Evolutionary conservation across 2,113 vertebrate species (phyloP), one percentile per base, ranked within the genome.

Genomic region (Arothron firmamentum): DNA sequence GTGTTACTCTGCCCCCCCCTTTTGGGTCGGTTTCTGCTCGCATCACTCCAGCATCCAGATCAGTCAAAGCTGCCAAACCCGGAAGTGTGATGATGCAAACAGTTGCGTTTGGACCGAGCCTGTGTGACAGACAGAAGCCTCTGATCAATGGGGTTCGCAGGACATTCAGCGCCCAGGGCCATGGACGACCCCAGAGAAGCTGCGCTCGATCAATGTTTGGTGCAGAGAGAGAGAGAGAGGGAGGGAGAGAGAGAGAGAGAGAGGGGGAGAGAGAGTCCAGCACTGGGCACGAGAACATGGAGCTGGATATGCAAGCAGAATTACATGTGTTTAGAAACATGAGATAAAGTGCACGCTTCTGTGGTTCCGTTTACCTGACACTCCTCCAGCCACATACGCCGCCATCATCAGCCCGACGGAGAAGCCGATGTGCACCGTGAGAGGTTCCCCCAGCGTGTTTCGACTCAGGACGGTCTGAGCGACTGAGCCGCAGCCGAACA

Each of bases 381-480:
- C 79, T 0, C 96, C 96, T 1, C 94, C 95, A 0, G 93, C 72
- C 11, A 93, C 90, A 0, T 97, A 99, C 9, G 90, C 82, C 0
- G 92, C 96, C 80, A 96, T 88, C 55, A 85, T 92, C 43, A 98
- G 93, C 23, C 94, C 93, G 15, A 91, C 84, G 18, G 94, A 89
- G 88, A 98, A 97, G 23, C 95, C 95, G 21, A 94, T 74, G 0
- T 93, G 85, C 55, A 92, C 46, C 0, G 93, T 94, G 67, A 93
- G 51, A 0, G 90, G 70, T n/a, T 93, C 93, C 0, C 94, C 95
- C 2, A 92, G 62, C 0, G 2, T 59, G 63, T 93, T 95, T 51
- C 93, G 75, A 79, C 96, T 98, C 13, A 99, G 93, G 65, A 94
- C 88, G 0, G 91, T 84, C 84, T 98, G 95, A 19, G 92, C 96